Conservation (phyloP, 2,113 vertebrate genomes). For the Dipodomys spectabilis region DNA sequence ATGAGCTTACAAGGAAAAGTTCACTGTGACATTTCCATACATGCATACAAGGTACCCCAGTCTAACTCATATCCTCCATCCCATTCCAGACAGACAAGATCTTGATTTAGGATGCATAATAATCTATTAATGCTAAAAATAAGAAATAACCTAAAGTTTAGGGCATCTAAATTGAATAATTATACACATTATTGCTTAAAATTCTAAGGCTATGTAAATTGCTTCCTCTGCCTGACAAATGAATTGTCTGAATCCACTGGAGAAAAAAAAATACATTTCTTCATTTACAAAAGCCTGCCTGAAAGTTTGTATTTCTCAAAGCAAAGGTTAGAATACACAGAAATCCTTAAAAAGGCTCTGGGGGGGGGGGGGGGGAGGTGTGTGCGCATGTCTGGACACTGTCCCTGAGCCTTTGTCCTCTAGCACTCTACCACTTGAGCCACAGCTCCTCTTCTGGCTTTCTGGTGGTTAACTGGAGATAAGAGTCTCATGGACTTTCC, state of each 20-base stretch:
- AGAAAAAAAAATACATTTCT: neutral
- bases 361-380: too few species aligned
- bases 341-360: neutral
- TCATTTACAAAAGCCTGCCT: neutral
- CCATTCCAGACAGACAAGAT: neutral
- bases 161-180: conserved; percentile 22
- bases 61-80: neutral
- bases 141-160: neutral
- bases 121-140: conserved; percentile 23
- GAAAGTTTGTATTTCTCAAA: conserved; percentile 26
- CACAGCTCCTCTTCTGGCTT: too few species aligned
- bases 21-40: too few species aligned
- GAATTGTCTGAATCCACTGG: neutral
- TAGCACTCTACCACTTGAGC: too few species aligned
- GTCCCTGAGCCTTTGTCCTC: too few species aligned
- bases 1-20: too few species aligned
- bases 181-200: conserved; percentile 36
- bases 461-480: too few species aligned
- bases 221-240: neutral
- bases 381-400: too few species aligned
- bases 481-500: too few species aligned
- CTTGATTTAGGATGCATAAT: neutral
- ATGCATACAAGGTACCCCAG: too few species aligned
- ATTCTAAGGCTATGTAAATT: conserved; percentile 39
- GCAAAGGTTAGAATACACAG: conserved; percentile 34